Base-by-base conservation (phyloP, 2,113 vertebrate genomes). In the Gorsachius goisagi region DNA sequence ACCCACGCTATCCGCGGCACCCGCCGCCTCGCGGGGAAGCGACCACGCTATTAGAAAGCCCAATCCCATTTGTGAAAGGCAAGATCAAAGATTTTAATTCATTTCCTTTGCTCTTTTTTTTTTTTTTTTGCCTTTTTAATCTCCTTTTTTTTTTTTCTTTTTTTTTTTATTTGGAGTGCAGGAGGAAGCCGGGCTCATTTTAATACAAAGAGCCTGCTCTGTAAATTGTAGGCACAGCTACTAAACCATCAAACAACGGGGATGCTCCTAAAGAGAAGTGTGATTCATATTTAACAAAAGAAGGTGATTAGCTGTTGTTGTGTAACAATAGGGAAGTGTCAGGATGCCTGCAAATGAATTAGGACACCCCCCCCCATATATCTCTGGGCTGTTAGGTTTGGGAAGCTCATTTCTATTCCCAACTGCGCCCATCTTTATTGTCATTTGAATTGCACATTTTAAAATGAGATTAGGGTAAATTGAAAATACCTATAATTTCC, bases 311-410 rank as follows among this genome's bases (percentile, higher is more conserved):
- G 92, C 94, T 95, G 95, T 79, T 92, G 91, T 95, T 95, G 87
- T 80, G 32, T 95, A 95, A 96, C 92, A 93, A 97, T 77, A 47
- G 88, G 63, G 78, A 95, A 79, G 90, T 84, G 84, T 96, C 89
- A 66, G 84, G 95, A 91, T 94, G 95, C 97, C 95, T 93, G 89
- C 79, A 72, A 96, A 97, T 95, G 95, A 96, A 95, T 97, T 95
- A 96, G 68, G 72, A 94, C n/a, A n/a, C n/a, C n/a, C 81, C 77
- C 35, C 44, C 26, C 92, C 55, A 18, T 19, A 71, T 88, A 77
- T 78, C 53, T 92, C 88, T 39, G 86, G 75, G 69, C 91, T 78
- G 35, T 73, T 63, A 1, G 7, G 23, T 45, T 74, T 52, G 67
- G 49, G 50, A 60, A 91, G 66, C 94, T 96, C 87, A 56, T 83